Conservation (phyloP, 1,140 invertebrate species). For the Dreissena polymorpha region DNA sequence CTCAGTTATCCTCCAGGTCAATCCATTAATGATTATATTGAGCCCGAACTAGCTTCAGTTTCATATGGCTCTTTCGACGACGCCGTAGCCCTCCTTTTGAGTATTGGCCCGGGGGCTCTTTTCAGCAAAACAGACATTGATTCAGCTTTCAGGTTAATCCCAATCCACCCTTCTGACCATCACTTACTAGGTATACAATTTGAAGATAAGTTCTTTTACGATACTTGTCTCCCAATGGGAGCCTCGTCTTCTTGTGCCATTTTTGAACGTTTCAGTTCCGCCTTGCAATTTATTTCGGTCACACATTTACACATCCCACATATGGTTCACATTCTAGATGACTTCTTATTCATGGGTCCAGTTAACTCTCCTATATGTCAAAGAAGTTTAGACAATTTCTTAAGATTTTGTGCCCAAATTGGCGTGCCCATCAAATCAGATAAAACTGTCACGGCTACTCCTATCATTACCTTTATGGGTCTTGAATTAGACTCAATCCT, state of each 20-base stretch:
- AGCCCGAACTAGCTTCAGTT: conserved; percentile 15
- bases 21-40: conserved; percentile 41
- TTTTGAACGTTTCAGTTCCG: conserved; percentile 37
- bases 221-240: conserved; percentile 37
- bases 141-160: conserved; percentile 31
- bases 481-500: conserved; percentile 32
- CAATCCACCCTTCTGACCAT: conserved; percentile 38
- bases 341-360: conserved; percentile 41
- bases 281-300: conserved; percentile 11
- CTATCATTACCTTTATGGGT: conserved; percentile 30
- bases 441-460: conserved; percentile 22
- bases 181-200: conserved; percentile 22
- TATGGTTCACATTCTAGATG: conserved; percentile 42
- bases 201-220: conserved; percentile 13
- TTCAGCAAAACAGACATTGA: conserved; percentile 31
- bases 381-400: conserved; percentile 21
- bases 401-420: conserved; percentile 20
- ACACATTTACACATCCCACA: conserved; percentile 3
- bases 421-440: conserved; percentile 25
- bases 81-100: neutral
- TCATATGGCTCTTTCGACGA: conserved; percentile 25
- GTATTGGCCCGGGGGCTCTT: neutral
- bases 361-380: conserved; percentile 11
- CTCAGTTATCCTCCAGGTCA: conserved; percentile 13
- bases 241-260: conserved; percentile 14